phyloP scores from a whole-genome alignment of 1,140 invertebrate species.

The Leptopilina boulardi region DNA sequence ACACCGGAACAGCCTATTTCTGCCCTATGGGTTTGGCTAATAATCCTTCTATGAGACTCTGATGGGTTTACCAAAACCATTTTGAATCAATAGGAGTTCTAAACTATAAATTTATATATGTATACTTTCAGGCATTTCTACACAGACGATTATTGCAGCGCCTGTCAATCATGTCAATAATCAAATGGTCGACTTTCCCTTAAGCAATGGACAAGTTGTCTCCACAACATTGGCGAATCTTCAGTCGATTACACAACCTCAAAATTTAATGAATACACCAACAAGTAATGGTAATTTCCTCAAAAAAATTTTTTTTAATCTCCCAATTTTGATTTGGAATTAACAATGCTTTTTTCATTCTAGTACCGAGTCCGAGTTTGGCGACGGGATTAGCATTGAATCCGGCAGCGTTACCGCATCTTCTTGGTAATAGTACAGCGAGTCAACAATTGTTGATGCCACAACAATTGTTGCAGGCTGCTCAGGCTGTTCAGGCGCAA shows the following conservation, averaged over 20 bases:
- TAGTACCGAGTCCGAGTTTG: conserved; percentile 76
- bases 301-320: background rate
- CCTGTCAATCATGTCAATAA: conserved; percentile 90
- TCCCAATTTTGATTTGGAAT: conserved; percentile 33
- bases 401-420: conserved; percentile 80
- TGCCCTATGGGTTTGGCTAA: conserved; percentile 74
- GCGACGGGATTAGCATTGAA: conserved; percentile 76
- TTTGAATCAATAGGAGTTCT: conserved; percentile 27
- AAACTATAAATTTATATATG: too few species aligned
- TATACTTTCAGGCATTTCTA: conserved; percentile 93
- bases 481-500: conserved; percentile 66
- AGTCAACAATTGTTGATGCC: conserved; percentile 81
- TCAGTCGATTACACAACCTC: conserved; percentile 85
- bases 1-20: conserved; percentile 71
- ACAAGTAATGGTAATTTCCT: conserved; percentile 72
- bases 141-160: conserved; percentile 95
- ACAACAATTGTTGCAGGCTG: conserved; percentile 74
- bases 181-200: conserved; percentile 87
- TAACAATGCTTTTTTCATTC: conserved; percentile 31
- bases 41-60: conserved; percentile 73
- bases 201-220: conserved; percentile 89
- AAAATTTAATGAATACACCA: conserved; percentile 79
- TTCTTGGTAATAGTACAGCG: conserved; percentile 81
- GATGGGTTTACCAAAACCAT: conserved; percentile 70
- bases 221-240: conserved; percentile 90